Base-by-base conservation (phyloP, 2,888 invertebrate species). In the Sminthurides aquaticus region DNA sequence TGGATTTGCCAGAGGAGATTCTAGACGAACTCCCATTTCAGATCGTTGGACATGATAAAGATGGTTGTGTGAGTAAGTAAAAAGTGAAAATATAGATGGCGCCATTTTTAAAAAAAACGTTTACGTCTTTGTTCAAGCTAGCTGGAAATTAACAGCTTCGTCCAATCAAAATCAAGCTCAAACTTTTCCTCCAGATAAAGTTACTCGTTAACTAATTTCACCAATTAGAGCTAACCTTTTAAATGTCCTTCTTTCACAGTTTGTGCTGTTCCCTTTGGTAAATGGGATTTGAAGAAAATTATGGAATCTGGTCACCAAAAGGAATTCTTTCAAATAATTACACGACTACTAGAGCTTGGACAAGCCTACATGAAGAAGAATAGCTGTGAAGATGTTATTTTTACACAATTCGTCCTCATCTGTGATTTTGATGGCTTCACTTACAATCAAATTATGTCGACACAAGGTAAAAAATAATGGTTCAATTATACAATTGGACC, bases 361-460 rank as follows among this genome's bases (percentile, higher is more conserved):
- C 20, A 52, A 11, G 22, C 26, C 5, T 29, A 28, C 8, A 26
- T 25, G 22, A 8, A 22, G 25, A 20, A 22, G 2, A 8, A 52
- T 3, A 28, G 54, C n/a, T 55, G 54, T 5, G 28, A 26, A 3
- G 55, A 54, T 29, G 15, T 27, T 8, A 15, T 26, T 5, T 20
- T 55, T 3, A 55, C 55, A 18, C 52, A 61, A 43, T 20, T 54
- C 20, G 20, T 22, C 24, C 28, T 34, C 8, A 5, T 61, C 3
- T 25, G 54, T n/a, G 55, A 61, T 24, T 61, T 61, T 49, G 61
- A 61, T 25, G 34, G 43, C 1, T 61, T 61, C 18, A 20, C 5
- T 3, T 29, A 27, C 18, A 8, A 3, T 3, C 61, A 61, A 27
- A 5, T 60, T 3, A 25, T 48, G 25, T 25, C 24, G n/a, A 49